Conservation (phyloP, 2,113 vertebrate species). For the Stomatorhinus ivindoensis region DNA sequence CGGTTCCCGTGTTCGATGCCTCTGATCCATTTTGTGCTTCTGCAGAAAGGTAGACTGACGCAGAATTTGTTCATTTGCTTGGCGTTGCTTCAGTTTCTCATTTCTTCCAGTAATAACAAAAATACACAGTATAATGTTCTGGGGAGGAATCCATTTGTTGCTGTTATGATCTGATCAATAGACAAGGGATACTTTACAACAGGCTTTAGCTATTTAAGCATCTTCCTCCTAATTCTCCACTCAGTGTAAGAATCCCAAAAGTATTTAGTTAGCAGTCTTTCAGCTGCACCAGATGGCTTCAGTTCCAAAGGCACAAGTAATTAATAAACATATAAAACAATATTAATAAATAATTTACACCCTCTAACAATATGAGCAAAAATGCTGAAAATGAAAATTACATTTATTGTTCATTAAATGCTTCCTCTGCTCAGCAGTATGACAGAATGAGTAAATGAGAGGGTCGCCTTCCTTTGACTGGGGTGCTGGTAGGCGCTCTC, state of each 20-base stretch:
- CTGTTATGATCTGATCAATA: slow-evolving; percentile 16
- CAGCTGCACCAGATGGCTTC: neutral
- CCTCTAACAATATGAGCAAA: neutral
- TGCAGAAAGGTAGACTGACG: neutral
- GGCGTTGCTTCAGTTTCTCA: neutral
- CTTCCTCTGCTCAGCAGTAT: neutral
- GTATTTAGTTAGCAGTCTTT: neutral
- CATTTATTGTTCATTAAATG: neutral
- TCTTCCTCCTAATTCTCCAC: neutral
- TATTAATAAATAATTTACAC: neutral
- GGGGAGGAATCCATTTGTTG: slow-evolving; percentile 3
- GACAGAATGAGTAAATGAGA: neutral
- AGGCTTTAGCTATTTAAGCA: neutral
- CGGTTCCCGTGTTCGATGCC: neutral
- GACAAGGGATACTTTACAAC: neutral
- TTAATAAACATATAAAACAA: neutral
- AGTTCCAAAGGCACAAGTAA: neutral
- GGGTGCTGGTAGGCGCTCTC: neutral
- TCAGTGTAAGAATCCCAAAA: neutral
- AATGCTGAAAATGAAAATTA: neutral
- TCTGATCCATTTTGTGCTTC: neutral
- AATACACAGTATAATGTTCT: neutral
- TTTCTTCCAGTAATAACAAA: slow-evolving; percentile 1
- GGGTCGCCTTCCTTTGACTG: neutral
- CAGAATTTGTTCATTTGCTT: neutral